These are phyloP conservation scores for Bombus vancouverensis DNA, from an alignment of 1,140 invertebrate species.

Conservation along the genomic window DNA sequence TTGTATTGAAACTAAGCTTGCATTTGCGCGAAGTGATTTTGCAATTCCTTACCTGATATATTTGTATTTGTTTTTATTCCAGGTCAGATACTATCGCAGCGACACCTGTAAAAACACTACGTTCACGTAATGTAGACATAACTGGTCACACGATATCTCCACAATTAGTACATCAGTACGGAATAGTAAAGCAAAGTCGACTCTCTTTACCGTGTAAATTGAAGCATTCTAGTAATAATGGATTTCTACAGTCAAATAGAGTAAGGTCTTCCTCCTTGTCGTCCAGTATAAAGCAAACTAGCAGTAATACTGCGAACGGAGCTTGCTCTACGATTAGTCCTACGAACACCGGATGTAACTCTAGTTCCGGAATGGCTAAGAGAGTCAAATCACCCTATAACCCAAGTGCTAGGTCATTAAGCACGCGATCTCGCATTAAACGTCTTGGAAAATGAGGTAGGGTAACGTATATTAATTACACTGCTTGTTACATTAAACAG, in stretches of 20 bases:
- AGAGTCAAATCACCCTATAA: conserved; percentile 77
- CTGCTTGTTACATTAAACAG: conserved; percentile 37
- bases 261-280: conserved; percentile 60
- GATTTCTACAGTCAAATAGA: conserved; percentile 57
- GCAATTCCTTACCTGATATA: neutral
- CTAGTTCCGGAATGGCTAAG: conserved; percentile 71
- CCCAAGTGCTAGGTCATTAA: conserved; percentile 72
- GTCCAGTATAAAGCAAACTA: conserved; percentile 66
- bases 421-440: conserved; percentile 79
- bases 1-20: too few species aligned
- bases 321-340: conserved; percentile 48
- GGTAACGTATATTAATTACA: conserved; percentile 7
- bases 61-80: neutral
- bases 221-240: conserved; percentile 59
- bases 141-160: conserved; percentile 77
- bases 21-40: neutral
- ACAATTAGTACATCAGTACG: conserved; percentile 77
- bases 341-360: conserved; percentile 48
- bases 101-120: conserved; percentile 78
- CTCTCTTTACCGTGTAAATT: conserved; percentile 70
- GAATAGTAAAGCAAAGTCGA: conserved; percentile 75
- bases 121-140: conserved; percentile 80
- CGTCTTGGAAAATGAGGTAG: conserved; percentile 77
- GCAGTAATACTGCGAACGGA: conserved; percentile 54
- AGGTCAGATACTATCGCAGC: conserved; percentile 81